A percentile compares a stretch with the other conserved stretches of the same genome.
Evolutionary conservation across 2,113 vertebrate genomes (phyloP).

Genomic region (Emydocephalus ijimae): DNA sequence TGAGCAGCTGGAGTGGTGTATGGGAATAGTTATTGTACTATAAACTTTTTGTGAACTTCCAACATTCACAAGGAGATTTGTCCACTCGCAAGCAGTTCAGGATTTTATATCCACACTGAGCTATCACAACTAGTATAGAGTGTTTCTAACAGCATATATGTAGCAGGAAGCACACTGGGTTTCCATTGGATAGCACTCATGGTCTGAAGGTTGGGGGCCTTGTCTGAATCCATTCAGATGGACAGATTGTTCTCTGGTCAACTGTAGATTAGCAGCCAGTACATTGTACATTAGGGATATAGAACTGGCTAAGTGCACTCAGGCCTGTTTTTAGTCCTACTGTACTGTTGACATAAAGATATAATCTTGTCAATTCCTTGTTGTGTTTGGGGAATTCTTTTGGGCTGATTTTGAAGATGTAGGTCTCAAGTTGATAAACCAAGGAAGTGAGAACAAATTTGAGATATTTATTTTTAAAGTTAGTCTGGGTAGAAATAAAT

Average conservation of each 20-base stretch:
- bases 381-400: not conserved
- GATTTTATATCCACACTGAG: not conserved
- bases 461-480: not conserved
- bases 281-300: not conserved
- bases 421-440: not conserved
- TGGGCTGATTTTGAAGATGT: not conserved
- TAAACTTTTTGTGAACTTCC: not conserved
- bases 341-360: not conserved
- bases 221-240: not conserved
- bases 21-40: not conserved
- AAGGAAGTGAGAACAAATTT: not conserved
- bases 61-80: not conserved
- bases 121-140: not conserved
- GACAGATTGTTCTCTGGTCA: not conserved
- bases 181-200: not conserved
- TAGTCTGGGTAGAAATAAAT: too few relatives aligned
- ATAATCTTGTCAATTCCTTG: not conserved
- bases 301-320: not conserved
- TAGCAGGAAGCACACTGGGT: not conserved
- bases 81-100: not conserved
- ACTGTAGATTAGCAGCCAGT: not conserved
- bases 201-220: not conserved
- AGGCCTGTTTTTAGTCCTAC: not conserved
- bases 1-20: not conserved
- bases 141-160: not conserved